phyloP scores from a whole-genome alignment of 2,888 invertebrate species.

The Phaedon cochleariae region DNA sequence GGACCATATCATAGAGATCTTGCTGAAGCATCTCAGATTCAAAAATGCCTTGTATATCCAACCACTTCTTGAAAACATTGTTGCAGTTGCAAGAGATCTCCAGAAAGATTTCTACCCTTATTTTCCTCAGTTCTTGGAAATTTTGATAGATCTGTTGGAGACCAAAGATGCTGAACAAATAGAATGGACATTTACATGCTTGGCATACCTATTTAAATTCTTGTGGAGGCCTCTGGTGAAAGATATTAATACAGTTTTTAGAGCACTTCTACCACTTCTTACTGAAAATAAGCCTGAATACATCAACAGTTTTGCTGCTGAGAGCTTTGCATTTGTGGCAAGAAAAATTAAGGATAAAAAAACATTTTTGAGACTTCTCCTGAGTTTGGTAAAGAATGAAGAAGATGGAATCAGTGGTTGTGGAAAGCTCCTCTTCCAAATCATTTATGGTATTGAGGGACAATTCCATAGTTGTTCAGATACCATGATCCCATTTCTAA shows the following conservation, averaged over 20 bases:
- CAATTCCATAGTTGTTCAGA: conserved; percentile 88
- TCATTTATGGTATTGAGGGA: conserved; percentile 81
- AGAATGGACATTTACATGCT: conserved; percentile 85
- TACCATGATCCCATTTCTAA: conserved; percentile 72
- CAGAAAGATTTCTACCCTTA: conserved; percentile 89
- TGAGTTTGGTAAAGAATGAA: conserved; percentile 72
- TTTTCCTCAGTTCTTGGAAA: conserved; percentile 78
- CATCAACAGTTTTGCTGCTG: conserved; percentile 92
- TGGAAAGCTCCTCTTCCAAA: conserved; percentile 88
- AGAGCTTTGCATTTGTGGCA: conserved; percentile 95
- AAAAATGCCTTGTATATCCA: conserved; percentile 79
- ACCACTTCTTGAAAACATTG: conserved; percentile 83
- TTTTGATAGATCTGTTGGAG: conserved; percentile 75
- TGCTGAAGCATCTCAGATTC: conserved; percentile 77
- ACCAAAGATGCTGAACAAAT: conserved; percentile 84
- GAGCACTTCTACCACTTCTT: conserved; percentile 77
- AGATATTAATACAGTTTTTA: conserved; percentile 78
- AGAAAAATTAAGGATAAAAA: conserved; percentile 85
- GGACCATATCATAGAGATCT: conserved; percentile 75
- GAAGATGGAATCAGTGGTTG: conserved; percentile 80
- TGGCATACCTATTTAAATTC: conserved; percentile 91
- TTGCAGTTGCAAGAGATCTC: conserved; percentile 87
- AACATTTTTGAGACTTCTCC: conserved; percentile 74
- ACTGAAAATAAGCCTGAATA: conserved; percentile 82
- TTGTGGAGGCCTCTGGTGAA: conserved; percentile 84